These are phyloP conservation scores for Melipona quadrifasciata DNA, from an alignment of 1,140 invertebrate species.

Conservation along the genomic window DNA sequence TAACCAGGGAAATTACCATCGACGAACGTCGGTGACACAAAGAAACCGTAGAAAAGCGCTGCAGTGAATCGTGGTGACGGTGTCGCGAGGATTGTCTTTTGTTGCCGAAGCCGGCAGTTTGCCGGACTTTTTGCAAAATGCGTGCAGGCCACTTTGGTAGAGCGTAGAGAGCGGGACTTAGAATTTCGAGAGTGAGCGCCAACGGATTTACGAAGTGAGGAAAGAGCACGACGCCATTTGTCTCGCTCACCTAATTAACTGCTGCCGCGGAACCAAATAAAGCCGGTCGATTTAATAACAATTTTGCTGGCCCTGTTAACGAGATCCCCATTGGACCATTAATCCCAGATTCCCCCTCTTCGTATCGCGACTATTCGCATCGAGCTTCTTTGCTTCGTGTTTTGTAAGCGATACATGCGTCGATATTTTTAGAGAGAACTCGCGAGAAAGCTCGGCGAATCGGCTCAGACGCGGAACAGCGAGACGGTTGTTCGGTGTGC, in stretches of 20 bases:
- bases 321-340: background rate
- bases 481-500: background rate
- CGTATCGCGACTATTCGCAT: background rate
- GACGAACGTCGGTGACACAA: conserved; percentile 24
- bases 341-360: background rate
- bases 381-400: conserved; percentile 1
- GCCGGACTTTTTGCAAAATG: conserved; percentile 27
- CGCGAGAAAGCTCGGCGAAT: background rate
- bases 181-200: conserved; percentile 46
- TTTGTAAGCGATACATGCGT: conserved; percentile 9
- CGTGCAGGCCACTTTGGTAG: background rate
- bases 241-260: conserved; percentile 57
- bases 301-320: conserved; percentile 22
- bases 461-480: background rate
- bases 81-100: conserved; percentile 44
- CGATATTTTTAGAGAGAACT: conserved; percentile 31
- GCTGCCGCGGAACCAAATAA: conserved; percentile 43
- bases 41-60: conserved; percentile 32
- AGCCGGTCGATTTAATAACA: conserved; percentile 48
- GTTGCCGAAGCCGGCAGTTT: conserved; percentile 34
- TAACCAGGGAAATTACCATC: conserved; percentile 56
- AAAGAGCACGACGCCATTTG: conserved; percentile 47
- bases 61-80: conserved; percentile 57
- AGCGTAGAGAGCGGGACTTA: background rate
- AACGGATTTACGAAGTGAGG: conserved; percentile 61